Conservation (phyloP, 2,113 vertebrate species). For the Pituophis catenifer region DNA sequence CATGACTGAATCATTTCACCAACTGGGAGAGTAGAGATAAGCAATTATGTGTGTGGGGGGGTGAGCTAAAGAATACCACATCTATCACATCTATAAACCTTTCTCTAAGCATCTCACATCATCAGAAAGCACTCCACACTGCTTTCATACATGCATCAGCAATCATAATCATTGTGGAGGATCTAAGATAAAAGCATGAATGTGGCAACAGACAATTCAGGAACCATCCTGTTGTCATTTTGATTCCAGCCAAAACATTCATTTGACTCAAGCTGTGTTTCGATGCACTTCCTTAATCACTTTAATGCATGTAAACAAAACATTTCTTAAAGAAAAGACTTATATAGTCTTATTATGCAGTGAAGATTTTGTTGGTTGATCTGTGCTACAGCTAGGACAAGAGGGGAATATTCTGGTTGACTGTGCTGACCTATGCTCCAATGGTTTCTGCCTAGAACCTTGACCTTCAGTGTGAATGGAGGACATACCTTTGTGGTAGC, state of each 20-base stretch:
- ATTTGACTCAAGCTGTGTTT: conserved; percentile 6
- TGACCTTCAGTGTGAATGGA: background rate
- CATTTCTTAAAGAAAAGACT: background rate
- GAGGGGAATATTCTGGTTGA: background rate
- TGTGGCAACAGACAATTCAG: background rate
- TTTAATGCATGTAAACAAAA: background rate
- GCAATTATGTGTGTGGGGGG: background rate
- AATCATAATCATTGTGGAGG: background rate
- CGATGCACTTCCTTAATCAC: background rate
- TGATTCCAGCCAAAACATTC: background rate
- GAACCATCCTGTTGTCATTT: conserved; percentile 3
- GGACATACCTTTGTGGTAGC: background rate
- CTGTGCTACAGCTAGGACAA: background rate
- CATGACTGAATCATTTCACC: background rate
- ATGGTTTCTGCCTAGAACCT: no score
- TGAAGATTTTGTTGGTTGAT: background rate
- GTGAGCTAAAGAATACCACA: background rate
- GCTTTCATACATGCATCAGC: background rate
- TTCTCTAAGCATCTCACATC: background rate
- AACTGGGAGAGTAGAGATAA: background rate
- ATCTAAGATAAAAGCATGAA: background rate
- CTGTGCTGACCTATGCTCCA: background rate
- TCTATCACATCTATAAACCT: background rate
- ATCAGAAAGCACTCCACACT: conserved; percentile 18
- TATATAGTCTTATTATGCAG: background rate